These are phyloP conservation scores for Mastigias papua DNA, from an alignment of 30 jellyfish, hydroid and myxozoan species.

Conservation along the genomic window DNA sequence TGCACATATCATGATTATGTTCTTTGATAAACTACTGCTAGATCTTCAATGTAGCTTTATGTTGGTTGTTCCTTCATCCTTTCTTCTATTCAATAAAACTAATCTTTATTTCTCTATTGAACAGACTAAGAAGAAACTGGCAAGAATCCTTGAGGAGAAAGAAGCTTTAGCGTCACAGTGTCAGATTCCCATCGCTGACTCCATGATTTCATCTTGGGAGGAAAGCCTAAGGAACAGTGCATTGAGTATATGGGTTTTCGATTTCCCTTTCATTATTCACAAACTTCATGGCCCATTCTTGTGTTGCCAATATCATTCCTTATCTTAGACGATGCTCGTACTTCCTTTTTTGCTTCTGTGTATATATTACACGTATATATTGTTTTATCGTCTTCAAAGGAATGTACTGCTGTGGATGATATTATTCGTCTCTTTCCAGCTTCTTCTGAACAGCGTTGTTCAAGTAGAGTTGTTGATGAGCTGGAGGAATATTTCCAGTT, in stretches of 20 bases:
- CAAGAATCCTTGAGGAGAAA: background rate
- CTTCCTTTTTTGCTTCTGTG: background rate
- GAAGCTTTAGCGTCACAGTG: background rate
- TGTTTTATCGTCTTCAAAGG: background rate
- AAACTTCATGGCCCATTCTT: background rate
- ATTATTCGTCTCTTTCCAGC: constrained; percentile 15
- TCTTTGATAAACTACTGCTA: no score
- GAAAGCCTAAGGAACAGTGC: background rate
- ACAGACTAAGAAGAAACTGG: background rate
- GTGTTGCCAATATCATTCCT: background rate
- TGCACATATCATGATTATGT: background rate
- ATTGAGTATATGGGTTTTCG: background rate
- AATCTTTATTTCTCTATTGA: no score
- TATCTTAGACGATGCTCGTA: no score
- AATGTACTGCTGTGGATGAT: background rate
- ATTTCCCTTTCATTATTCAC: background rate
- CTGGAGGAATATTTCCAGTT: constrained; percentile 28
- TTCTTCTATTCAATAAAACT: no score
- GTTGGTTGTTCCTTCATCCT: no score
- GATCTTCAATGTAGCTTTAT: no score
- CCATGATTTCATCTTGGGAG: background rate
- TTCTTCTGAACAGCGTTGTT: constrained; percentile 27
- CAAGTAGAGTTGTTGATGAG: constrained; percentile 33
- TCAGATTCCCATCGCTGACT: background rate
- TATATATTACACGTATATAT: background rate